Base-by-base conservation (phyloP, 2,797 vertebrate species). In the Octomys mimax region DNA sequence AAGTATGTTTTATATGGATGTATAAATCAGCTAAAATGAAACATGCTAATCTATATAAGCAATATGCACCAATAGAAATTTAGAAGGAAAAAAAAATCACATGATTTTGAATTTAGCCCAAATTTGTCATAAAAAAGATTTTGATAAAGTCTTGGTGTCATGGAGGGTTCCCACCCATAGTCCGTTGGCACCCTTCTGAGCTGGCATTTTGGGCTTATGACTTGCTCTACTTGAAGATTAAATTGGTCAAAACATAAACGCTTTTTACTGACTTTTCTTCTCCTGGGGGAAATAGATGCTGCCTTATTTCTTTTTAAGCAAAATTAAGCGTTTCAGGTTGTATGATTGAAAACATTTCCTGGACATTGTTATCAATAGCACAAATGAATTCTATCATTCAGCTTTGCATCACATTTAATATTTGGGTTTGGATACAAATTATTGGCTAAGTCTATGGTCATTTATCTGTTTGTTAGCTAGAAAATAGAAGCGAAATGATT, bases 51-150 rank as follows among this genome's bases (percentile, higher is more conserved):
- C 46, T 52, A 9, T 33, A 52, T 49, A 52, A 33, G 28, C 42
- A 52, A 78, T 33, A 78, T 52, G 46, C 7, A 33, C 28, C 52
- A 21, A 77, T 77, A 77, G 26, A 78, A 52, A 33, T 49, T 5
- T 52, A 4, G 28, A 52, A 78, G 28, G 46, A 19, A 73, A 77
- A 62, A 91, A 62, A 91, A 94, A 86, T 89, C 52, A 64, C 26
- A 26, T 21, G n/a, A 86, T 49, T 88, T 61, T 81, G 19, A 83
- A 70, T 75, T 94, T 18, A 88, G 4, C 7, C 19, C 33, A 33
- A 36, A 1, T 95, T 52, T 81, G 6, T 85, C 77, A 84, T 64
- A 36, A 66, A 94, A 93, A 94, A 73, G 36, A 87, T 83, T 28
- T 92, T 92, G 64, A 21, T 57, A 14, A 84, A 61, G 36, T 91